These are phyloP conservation scores for Coleophora deauratella DNA, from an alignment of 2,888 invertebrate species.

Conservation along the genomic window DNA sequence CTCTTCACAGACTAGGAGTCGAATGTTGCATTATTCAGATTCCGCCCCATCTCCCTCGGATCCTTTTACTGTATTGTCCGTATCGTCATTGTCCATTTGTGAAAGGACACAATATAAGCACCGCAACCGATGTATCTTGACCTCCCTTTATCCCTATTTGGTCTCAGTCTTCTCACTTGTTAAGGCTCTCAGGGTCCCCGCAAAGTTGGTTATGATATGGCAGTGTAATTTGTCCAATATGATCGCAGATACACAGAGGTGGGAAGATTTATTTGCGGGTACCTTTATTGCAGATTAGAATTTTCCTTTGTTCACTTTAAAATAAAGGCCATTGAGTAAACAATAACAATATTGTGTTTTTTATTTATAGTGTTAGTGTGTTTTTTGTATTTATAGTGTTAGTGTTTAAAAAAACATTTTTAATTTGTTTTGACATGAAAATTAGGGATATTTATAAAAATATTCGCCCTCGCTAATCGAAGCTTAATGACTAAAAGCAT, in stretches of 20 bases:
- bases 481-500: too few species aligned
- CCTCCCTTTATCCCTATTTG: constrained; percentile 7
- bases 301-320: constrained; percentile 12
- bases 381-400: too few species aligned
- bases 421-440: too few species aligned
- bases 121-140: constrained; percentile 17
- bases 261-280: constrained; percentile 18
- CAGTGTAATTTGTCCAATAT: constrained; percentile 20
- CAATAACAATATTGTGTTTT: too few species aligned
- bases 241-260: constrained; percentile 17
- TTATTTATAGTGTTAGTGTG: too few species aligned
- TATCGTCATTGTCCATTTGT: constrained; percentile 23
- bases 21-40: constrained; percentile 14
- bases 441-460: too few species aligned
- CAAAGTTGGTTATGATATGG: constrained; percentile 9
- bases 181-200: constrained; percentile 2
- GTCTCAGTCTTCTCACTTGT: background rate
- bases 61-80: constrained; percentile 18
- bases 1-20: constrained; percentile 7
- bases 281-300: constrained; percentile 15
- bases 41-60: constrained; percentile 11
- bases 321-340: too few species aligned
- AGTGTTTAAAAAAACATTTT: too few species aligned
- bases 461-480: too few species aligned
- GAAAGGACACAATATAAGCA: constrained; percentile 23